Conservation (phyloP, 2,888 invertebrate genomes). For the Pyrocoelia pectoralis region DNA sequence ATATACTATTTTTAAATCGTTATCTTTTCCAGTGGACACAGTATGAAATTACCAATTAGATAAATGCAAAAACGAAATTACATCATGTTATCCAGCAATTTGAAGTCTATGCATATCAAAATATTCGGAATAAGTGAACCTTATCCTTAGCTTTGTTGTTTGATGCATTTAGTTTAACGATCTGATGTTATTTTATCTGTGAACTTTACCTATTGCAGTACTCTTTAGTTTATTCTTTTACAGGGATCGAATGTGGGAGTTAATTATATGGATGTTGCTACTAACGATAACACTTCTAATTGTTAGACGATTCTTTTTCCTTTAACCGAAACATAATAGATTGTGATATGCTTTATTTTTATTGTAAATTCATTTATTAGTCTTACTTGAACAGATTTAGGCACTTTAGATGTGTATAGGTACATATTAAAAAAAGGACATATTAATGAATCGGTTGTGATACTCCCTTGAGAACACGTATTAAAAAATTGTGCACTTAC, state of each 20-base stretch:
- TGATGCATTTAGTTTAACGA: no score
- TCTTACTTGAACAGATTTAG: slow-evolving; percentile 3
- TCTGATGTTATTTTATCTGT: no score
- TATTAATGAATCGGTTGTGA: neutral
- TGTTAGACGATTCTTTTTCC: slow-evolving; percentile 61
- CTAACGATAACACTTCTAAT: slow-evolving; percentile 60
- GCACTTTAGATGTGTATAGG: slow-evolving; percentile 9
- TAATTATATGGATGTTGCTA: slow-evolving; percentile 60
- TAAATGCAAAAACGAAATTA: no score
- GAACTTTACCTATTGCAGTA: no score
- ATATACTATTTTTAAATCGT: no score
- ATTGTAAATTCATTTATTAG: slow-evolving; percentile 3
- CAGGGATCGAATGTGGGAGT: slow-evolving; percentile 63
- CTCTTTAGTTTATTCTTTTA: slow-evolving; percentile 25
- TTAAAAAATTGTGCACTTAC: neutral
- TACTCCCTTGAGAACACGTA: neutral
- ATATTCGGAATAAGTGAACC: no score
- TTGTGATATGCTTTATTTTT: slow-evolving; percentile 8
- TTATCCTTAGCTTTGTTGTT: no score
- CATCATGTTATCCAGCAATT: no score
- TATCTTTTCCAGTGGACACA: no score
- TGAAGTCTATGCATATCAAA: no score
- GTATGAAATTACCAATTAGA: no score
- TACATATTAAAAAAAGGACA: neutral
- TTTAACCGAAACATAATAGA: slow-evolving; percentile 47